A percentile compares a stretch with the other conserved stretches of the same genome.
Evolutionary conservation across 2,113 vertebrate species (phyloP).

Genomic region (Thryonomys swinderianus): DNA sequence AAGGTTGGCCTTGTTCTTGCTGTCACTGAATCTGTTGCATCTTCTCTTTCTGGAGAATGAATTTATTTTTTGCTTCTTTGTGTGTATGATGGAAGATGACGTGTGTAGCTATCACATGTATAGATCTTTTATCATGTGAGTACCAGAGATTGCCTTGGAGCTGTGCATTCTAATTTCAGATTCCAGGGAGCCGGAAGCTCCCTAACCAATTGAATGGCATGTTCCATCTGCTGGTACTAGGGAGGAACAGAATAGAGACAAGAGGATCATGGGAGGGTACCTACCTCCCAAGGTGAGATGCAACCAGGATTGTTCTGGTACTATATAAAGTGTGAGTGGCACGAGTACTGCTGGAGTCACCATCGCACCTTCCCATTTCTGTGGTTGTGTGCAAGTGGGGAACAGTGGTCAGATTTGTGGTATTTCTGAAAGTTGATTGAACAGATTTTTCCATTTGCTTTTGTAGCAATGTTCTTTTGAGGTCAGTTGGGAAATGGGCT

Average conservation of each 20-base stretch:
- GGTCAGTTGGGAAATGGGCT: neutral
- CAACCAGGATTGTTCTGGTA: neutral
- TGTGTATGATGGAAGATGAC: neutral
- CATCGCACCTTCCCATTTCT: neutral
- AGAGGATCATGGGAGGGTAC: neutral
- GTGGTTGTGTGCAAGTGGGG: neutral
- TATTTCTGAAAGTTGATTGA: conserved; percentile 43
- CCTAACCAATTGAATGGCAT: neutral
- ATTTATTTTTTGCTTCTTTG: neutral
- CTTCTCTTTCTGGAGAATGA: neutral
- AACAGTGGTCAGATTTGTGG: neutral
- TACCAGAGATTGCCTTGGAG: neutral
- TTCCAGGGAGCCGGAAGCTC: neutral
- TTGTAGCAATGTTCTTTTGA: neutral
- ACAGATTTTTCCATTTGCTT: neutral
- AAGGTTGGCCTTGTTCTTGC: neutral
- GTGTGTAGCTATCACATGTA: neutral
- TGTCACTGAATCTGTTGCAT: neutral
- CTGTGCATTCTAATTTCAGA: neutral
- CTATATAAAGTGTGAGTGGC: neutral
- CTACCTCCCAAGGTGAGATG: neutral
- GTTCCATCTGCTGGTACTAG: neutral
- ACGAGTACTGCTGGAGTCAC: neutral
- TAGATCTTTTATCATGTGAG: neutral
- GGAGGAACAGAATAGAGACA: neutral